These are phyloP conservation scores for Brachyistius frenatus DNA, from an alignment of 2,113 vertebrate genomes.

Conservation along the genomic window DNA sequence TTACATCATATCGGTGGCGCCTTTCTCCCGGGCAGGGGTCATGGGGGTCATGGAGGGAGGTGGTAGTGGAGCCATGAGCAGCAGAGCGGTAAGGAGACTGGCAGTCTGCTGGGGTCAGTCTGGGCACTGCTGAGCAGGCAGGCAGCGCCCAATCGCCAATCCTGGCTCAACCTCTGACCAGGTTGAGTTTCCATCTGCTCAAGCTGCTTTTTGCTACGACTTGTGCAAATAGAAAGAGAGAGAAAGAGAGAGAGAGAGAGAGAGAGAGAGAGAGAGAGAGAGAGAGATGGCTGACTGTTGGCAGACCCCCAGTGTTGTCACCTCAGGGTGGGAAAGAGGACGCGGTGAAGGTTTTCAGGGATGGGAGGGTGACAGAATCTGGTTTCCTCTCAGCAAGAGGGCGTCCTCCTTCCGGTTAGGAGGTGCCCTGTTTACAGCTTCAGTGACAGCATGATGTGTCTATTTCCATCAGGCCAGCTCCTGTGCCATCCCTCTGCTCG, in stretches of 20 bases:
- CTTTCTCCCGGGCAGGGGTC: constrained; percentile 71
- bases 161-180: constrained; percentile 23
- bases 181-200: constrained; percentile 39
- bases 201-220: constrained; percentile 17
- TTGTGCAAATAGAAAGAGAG: neutral
- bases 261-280: neutral
- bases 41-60: constrained; percentile 73
- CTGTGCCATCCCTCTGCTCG: constrained; percentile 5
- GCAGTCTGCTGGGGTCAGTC: constrained; percentile 70
- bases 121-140: constrained; percentile 59
- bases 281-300: neutral
- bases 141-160: constrained; percentile 20
- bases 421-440: constrained; percentile 37
- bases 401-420: neutral
- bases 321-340: constrained; percentile 7
- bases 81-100: constrained; percentile 70
- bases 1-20: constrained; percentile 70
- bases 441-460: constrained; percentile 47
- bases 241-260: too few species aligned
- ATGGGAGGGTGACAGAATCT: constrained; percentile 29
- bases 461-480: constrained; percentile 54
- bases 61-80: constrained; percentile 59
- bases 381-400: constrained; percentile 49
- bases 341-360: neutral
- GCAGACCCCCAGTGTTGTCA: constrained; percentile 14